phyloP scores from a whole-genome alignment of 1,140 invertebrate species.

The Papilio polytes region DNA sequence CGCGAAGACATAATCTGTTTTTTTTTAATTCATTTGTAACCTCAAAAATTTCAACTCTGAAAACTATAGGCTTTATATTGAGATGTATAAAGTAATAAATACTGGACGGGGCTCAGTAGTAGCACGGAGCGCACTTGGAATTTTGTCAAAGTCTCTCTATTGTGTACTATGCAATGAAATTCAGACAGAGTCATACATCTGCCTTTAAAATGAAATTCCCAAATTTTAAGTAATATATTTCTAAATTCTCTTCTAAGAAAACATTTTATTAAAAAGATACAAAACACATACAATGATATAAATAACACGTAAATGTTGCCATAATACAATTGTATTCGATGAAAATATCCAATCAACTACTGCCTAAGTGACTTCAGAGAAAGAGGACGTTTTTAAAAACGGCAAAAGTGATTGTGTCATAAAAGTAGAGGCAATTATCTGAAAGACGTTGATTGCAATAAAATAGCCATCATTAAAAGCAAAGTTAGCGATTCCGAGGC shows the following conservation, averaged over 20 bases:
- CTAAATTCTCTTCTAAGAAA: neutral
- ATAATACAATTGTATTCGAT: too few species aligned
- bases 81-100: slow-evolving; percentile 52
- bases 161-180: slow-evolving; percentile 50
- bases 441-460: slow-evolving; percentile 7
- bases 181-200: slow-evolving; percentile 55
- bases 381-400: neutral
- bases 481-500: slow-evolving; percentile 50
- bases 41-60: neutral
- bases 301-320: too few species aligned
- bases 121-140: slow-evolving; percentile 55
- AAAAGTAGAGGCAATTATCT: neutral
- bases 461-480: slow-evolving; percentile 46
- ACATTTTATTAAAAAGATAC: neutral
- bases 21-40: neutral
- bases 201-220: slow-evolving; percentile 58
- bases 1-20: too few species aligned
- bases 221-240: slow-evolving; percentile 52
- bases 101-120: slow-evolving; percentile 45
- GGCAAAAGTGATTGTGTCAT: neutral
- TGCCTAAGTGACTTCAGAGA: neutral
- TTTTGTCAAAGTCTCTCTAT: slow-evolving; percentile 70
- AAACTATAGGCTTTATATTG: neutral
- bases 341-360: too few species aligned
- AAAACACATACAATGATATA: neutral